A percentile compares a stretch with the other conserved stretches of the same genome.
Conservation (phyloP, 53 echinoderm and acorn worm genomes). For the Luidia sarsii region DNA sequence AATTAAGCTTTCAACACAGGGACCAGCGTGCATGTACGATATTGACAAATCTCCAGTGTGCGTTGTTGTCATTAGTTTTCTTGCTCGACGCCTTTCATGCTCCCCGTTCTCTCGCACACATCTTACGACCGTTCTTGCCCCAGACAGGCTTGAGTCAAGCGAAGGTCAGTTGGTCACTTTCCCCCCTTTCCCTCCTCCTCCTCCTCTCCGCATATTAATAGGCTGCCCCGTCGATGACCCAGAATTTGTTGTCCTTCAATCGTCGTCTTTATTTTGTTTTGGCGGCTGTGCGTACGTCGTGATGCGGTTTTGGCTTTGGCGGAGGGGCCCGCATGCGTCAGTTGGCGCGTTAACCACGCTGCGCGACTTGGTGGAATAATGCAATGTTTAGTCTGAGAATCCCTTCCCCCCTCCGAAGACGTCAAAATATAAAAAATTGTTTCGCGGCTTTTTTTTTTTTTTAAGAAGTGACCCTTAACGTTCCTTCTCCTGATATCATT, state of each 20-base stretch:
- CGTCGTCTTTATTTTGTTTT: too few relatives aligned
- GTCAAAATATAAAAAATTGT: too few relatives aligned
- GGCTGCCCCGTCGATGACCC: slow-evolving; percentile 18
- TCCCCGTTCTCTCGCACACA: not conserved
- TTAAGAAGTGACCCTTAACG: too few relatives aligned
- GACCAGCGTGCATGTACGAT: too few relatives aligned
- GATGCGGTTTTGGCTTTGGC: not conserved
- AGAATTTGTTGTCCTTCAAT: slow-evolving; percentile 5
- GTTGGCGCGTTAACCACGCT: slow-evolving; percentile 1
- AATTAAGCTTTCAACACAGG: too few relatives aligned
- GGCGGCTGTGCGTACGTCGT: slow-evolving; percentile 7
- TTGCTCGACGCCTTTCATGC: not conserved
- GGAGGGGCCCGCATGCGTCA: not conserved
- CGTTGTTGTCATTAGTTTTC: not conserved
- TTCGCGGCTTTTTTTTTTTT: not conserved
- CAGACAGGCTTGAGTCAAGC: slow-evolving; percentile 32
- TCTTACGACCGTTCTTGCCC: slow-evolving; percentile 10
- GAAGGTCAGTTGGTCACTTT: slow-evolving; percentile 36
- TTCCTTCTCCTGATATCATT: too few relatives aligned
- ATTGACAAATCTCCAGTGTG: too few relatives aligned
- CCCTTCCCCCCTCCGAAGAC: too few relatives aligned
- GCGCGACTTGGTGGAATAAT: slow-evolving; percentile 26
- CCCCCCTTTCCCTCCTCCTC: not conserved
- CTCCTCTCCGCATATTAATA: slow-evolving; percentile 19
- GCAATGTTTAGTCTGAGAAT: slow-evolving; percentile 49